Evolutionary conservation across 2,888 invertebrate genomes (phyloP).

Genomic region (Lycophotia porphyrea): DNA sequence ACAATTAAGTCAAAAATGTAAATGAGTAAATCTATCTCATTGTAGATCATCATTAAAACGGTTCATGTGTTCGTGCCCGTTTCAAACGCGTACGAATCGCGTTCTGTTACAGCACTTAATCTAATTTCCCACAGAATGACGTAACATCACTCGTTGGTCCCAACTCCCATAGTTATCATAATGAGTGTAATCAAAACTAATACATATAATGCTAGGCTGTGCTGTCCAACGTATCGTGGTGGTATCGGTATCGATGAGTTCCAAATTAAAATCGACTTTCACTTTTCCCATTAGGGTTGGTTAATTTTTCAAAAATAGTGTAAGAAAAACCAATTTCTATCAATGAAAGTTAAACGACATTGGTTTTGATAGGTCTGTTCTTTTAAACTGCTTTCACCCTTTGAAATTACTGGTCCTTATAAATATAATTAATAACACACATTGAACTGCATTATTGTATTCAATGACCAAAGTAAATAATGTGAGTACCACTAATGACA

Average conservation of each 20-base stretch:
- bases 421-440: background rate
- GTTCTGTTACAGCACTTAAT: constrained; percentile 68
- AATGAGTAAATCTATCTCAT: constrained; percentile 37
- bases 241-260: constrained; percentile 61
- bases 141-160: constrained; percentile 61
- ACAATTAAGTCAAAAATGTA: constrained; percentile 47
- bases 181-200: constrained; percentile 75
- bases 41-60: constrained; percentile 57
- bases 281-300: constrained; percentile 33
- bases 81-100: constrained; percentile 55
- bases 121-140: constrained; percentile 61
- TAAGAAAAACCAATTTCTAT: background rate
- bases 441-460: background rate
- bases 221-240: constrained; percentile 48
- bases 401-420: background rate
- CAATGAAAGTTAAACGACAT: background rate
- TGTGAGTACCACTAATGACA: background rate
- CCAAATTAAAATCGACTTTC: constrained; percentile 45
- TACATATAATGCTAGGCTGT: constrained; percentile 65
- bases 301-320: background rate
- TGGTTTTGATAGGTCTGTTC: background rate
- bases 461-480: background rate
- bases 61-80: constrained; percentile 51
- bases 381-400: background rate
- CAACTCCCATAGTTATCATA: constrained; percentile 69